Evolutionary conservation across 2,113 vertebrate genomes (phyloP).

Genomic region (Dissostichus mawsoni): DNA sequence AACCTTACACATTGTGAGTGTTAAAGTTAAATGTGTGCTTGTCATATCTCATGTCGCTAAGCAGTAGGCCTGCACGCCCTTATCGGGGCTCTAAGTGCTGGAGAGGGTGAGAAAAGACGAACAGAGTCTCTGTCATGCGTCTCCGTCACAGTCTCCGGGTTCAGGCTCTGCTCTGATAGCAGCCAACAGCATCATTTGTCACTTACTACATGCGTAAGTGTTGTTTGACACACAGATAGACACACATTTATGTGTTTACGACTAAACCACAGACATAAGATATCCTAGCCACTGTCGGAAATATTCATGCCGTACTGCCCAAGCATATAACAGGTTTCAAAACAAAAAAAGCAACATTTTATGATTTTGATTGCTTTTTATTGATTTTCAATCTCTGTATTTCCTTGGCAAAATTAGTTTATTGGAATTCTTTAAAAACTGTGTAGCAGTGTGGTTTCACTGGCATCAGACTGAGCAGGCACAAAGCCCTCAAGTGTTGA

Average conservation of each 20-base stretch:
- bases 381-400: constrained; percentile 9
- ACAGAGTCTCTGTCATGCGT: constrained; percentile 64
- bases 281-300: background rate
- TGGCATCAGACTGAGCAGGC: constrained; percentile 29
- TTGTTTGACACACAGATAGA: constrained; percentile 40
- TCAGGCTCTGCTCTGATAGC: constrained; percentile 61
- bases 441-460: constrained; percentile 37
- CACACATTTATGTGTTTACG: constrained; percentile 4
- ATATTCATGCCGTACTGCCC: background rate
- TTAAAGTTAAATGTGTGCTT: constrained; percentile 49
- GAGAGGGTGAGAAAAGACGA: constrained; percentile 76
- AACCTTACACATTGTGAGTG: constrained; percentile 19
- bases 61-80: constrained; percentile 27
- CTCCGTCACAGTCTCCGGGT: constrained; percentile 51
- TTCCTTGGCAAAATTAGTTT: constrained; percentile 22
- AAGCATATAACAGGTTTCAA: background rate
- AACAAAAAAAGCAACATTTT: background rate
- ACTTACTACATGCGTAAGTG: constrained; percentile 37
- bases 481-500: constrained; percentile 17
- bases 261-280: constrained; percentile 12
- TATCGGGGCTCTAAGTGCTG: constrained; percentile 59
- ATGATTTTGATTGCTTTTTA: background rate
- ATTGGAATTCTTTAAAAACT: constrained; percentile 9
- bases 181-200: constrained; percentile 48
- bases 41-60: constrained; percentile 40